Evolutionary conservation across 2,113 vertebrate genomes (phyloP).

Genomic region (Tautogolabrus adspersus): DNA sequence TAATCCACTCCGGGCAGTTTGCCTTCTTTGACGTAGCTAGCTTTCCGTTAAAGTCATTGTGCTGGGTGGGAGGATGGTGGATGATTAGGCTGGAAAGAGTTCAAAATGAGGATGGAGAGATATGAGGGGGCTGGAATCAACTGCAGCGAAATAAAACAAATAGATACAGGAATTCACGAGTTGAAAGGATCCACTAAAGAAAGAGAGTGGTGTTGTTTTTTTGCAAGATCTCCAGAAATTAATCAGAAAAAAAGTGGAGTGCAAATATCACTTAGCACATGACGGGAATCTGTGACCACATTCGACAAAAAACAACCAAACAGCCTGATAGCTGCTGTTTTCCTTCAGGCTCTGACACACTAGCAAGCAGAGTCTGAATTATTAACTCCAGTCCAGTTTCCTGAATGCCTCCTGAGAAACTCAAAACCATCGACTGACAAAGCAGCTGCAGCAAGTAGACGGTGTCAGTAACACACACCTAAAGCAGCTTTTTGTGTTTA

Average conservation of each 20-base stretch:
- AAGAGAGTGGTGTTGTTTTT: not conserved
- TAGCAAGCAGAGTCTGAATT: slow-evolving; percentile 36
- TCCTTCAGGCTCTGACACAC: not conserved
- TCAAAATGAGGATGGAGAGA: not conserved
- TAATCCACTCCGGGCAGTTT: slow-evolving; percentile 57
- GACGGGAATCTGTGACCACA: no score
- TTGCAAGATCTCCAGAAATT: not conserved
- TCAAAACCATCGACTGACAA: slow-evolving; percentile 19
- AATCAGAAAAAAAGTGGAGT: not conserved
- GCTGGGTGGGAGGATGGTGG: slow-evolving; percentile 11
- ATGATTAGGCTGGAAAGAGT: slow-evolving; percentile 29
- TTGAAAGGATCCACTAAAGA: not conserved
- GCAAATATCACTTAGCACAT: not conserved
- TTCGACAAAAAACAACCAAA: not conserved
- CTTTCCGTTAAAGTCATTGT: not conserved
- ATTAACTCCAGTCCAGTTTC: slow-evolving; percentile 36
- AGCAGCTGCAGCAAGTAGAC: slow-evolving; percentile 7
- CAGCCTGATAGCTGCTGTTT: slow-evolving; percentile 8
- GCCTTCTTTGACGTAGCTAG: slow-evolving; percentile 27
- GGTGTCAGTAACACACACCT: not conserved
- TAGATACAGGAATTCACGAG: no score
- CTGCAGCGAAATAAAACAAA: not conserved
- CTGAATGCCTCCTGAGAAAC: slow-evolving; percentile 21
- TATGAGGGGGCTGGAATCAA: not conserved
- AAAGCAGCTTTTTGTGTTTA: not conserved